Conservation (phyloP, 2,888 invertebrate species). For the Dermolepida albohirtum region DNA sequence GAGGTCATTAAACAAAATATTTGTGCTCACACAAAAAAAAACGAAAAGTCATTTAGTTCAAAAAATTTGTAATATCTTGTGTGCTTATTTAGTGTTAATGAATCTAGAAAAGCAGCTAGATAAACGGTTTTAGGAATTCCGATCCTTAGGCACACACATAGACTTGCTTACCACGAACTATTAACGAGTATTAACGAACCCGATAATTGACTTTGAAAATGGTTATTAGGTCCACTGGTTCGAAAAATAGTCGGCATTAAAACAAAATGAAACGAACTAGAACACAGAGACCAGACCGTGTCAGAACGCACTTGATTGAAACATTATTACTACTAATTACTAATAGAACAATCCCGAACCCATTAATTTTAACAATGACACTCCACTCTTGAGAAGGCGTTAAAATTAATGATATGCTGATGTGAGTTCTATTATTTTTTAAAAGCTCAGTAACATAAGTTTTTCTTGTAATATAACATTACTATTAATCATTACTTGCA, state of each 20-base stretch:
- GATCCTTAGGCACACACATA: not conserved
- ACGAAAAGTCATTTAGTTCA: no score
- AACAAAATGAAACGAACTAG: conserved; percentile 20
- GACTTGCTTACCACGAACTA: conserved; percentile 12
- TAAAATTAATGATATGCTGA: conserved; percentile 43
- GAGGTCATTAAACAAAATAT: no score
- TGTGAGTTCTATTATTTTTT: conserved; percentile 37
- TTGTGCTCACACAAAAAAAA: no score
- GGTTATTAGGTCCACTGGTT: conserved; percentile 30
- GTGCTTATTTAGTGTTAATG: conserved; percentile 9
- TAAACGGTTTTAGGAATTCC: conserved; percentile 27
- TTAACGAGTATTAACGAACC: conserved; percentile 25
- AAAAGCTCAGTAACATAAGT: conserved; percentile 34
- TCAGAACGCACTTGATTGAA: conserved; percentile 39
- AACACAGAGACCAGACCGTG: conserved; percentile 25
- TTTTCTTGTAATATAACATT: conserved; percentile 11
- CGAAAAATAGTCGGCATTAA: conserved; percentile 17
- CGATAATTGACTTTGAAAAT: conserved; percentile 31
- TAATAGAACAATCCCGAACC: conserved; percentile 37
- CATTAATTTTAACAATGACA: conserved; percentile 44
- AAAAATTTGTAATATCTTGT: not conserved
- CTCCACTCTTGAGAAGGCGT: conserved; percentile 32
- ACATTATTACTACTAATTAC: conserved; percentile 42
- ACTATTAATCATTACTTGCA: conserved; percentile 25
- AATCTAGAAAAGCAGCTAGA: not conserved